Evolutionary conservation across 1,140 invertebrate genomes (phyloP), one percentile per base, ranked within the genome.

Genomic region (Brachionus angularis): DNA sequence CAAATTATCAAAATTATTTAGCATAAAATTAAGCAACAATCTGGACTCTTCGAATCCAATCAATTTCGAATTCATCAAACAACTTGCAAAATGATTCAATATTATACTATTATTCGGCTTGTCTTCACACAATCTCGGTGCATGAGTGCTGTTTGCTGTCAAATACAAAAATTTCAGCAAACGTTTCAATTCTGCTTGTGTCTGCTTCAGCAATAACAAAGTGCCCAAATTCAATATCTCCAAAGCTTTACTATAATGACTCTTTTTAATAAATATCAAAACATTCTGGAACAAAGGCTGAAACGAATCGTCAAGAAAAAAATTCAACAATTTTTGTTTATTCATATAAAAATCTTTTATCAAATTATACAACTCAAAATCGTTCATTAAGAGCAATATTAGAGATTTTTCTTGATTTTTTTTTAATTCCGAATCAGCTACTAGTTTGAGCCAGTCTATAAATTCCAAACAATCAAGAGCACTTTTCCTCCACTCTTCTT

Each of bases 1-100:
- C 42, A 67, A 67, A 33, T 67, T 46, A 21, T 67, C 62, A 29
- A 67, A 67, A 50, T 67, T 67, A 34, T 67, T 67, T 3, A 67
- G 42, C 62, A 67, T 67, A 14, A 67, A 67, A 23, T 67, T 67
- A 46, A 67, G 62, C n/a, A 67, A 36, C 10, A 67, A 33, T 8
- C 62, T 23, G 16, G 42, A 47, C 12, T 67, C 62, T 47, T 67
- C 62, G 18, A 67, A 67, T 16, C 39, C 18, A 14, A 67, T 46
- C 5, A 34, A 29, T n/a, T 67, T 50, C 21, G 62, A 33, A 31
- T 27, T 50, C 14, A 50, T 46, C 3, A 67, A 33, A 23, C 27
- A 33, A 12, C 14, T 46, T 12, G 62, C 39, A 49, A 67, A 67
- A 44, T 67, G 62, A 29, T 67, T 67, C 62, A 67, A 29, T 10